Evolutionary conservation across 2,113 vertebrate genomes (phyloP).

Genomic region (Cololabis saira): DNA sequence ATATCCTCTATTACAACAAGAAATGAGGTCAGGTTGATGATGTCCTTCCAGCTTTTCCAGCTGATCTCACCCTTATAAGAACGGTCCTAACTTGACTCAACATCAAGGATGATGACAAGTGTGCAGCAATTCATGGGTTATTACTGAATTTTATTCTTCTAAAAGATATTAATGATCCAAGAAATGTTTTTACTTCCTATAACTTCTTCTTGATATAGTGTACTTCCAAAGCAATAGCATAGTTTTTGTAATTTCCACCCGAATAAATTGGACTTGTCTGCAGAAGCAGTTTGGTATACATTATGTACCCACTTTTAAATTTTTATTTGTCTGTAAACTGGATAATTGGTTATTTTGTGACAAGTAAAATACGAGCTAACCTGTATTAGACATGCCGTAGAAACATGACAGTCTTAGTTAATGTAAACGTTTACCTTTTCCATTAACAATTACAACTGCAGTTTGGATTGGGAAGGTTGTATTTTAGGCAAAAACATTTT

Average conservation of each 20-base stretch:
- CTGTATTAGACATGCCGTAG: no score
- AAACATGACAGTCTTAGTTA: no score
- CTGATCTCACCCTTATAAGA: not conserved
- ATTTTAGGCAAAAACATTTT: no score
- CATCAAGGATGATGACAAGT: not conserved
- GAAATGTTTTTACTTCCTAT: slow-evolving; percentile 10
- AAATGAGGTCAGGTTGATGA: no score
- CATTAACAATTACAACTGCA: no score
- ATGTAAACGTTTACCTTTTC: no score
- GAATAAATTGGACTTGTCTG: slow-evolving; percentile 31
- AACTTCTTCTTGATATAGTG: slow-evolving; percentile 33
- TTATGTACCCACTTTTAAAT: not conserved
- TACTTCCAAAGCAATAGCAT: slow-evolving; percentile 26
- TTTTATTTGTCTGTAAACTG: slow-evolving; percentile 1
- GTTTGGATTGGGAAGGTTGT: no score
- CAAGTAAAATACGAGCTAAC: no score
- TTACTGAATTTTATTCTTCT: slow-evolving; percentile 9
- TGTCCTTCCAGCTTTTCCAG: no score
- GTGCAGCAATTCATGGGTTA: not conserved
- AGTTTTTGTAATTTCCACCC: slow-evolving; percentile 38
- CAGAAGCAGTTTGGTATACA: slow-evolving; percentile 18
- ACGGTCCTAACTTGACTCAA: not conserved
- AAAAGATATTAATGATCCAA: not conserved
- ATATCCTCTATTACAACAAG: no score
- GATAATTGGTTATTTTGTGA: no score